These are phyloP conservation scores for Apostichopus japonicus DNA, from an alignment of 35 echinoderm and acorn worm species.

Conservation along the genomic window DNA sequence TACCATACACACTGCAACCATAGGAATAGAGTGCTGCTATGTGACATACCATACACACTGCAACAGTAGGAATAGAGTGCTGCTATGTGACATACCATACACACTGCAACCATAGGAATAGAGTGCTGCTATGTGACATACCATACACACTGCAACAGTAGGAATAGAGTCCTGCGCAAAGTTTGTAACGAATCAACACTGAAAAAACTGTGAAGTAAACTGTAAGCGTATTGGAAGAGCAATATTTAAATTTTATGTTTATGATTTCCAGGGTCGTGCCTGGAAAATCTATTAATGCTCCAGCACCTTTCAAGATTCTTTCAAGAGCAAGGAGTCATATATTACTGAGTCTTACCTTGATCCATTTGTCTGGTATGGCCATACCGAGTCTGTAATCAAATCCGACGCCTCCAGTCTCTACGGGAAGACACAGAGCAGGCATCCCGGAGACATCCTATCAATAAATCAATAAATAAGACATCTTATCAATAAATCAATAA, in stretches of 20 bases:
- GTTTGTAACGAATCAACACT: too few species aligned
- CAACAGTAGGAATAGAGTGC: too few species aligned
- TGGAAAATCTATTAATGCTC: slow-evolving; percentile 3
- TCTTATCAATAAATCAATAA: too few species aligned
- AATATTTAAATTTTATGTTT: slow-evolving; percentile 48
- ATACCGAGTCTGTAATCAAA: slow-evolving; percentile 96
- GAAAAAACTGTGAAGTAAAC: slow-evolving; percentile 14
- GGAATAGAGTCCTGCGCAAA: too few species aligned
- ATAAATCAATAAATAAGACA: too few species aligned
- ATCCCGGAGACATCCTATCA: slow-evolving; percentile 95
- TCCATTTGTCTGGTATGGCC: slow-evolving; percentile 98
- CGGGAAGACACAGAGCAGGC: slow-evolving; percentile 89
- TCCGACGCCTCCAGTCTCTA: slow-evolving; percentile 80
- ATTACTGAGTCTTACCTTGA: slow-evolving; percentile 67
- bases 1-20: too few species aligned
- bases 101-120: too few species aligned
- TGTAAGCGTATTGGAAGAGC: slow-evolving; percentile 28
- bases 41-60: too few species aligned
- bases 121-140: too few species aligned
- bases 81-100: too few species aligned
- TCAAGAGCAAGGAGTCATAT: neutral
- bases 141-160: too few species aligned
- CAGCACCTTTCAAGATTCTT: neutral
- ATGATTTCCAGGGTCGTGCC: neutral
- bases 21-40: too few species aligned